Percentiles rank a stretch among this genome's conserved stretches.
Evolutionary conservation across 2,797 vertebrate species (phyloP).

Genomic region (Esox lucius): DNA sequence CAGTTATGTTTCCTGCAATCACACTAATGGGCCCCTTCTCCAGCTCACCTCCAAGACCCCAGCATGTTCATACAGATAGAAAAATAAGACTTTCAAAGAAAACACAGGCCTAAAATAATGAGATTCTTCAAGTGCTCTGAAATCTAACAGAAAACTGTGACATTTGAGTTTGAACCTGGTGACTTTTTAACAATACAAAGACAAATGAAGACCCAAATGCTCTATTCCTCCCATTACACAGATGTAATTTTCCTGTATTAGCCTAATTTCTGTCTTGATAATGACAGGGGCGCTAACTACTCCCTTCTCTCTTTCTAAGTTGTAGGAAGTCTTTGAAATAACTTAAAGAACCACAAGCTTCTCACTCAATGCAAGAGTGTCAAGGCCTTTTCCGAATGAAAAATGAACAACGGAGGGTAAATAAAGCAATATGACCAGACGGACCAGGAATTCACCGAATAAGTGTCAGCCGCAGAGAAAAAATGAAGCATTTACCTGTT

Average conservation of each 20-base stretch:
- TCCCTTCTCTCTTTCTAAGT: slow-evolving; percentile 48
- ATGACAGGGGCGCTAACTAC: slow-evolving; percentile 47
- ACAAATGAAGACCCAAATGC: slow-evolving; percentile 65
- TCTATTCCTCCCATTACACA: slow-evolving; percentile 67
- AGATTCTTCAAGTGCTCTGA: slow-evolving; percentile 75
- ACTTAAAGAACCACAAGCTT: slow-evolving; percentile 68
- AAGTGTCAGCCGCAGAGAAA: slow-evolving; percentile 83
- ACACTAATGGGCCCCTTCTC: slow-evolving; percentile 80
- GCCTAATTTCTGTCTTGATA: slow-evolving; percentile 59
- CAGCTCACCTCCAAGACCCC: slow-evolving; percentile 77
- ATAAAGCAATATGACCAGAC: slow-evolving; percentile 87
- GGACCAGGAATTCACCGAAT: slow-evolving; percentile 82
- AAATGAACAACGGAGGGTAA: slow-evolving; percentile 80
- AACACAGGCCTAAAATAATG: slow-evolving; percentile 80
- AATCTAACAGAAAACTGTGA: slow-evolving; percentile 80
- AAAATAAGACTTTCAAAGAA: slow-evolving; percentile 78
- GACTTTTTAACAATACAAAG: slow-evolving; percentile 74
- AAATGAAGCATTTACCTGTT: slow-evolving; percentile 98
- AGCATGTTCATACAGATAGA: slow-evolving; percentile 77
- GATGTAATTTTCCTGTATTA: slow-evolving; percentile 70
- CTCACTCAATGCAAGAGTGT: slow-evolving; percentile 76
- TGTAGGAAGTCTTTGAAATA: slow-evolving; percentile 65
- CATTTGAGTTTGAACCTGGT: slow-evolving; percentile 80
- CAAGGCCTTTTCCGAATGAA: slow-evolving; percentile 78
- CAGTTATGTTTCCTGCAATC: slow-evolving; percentile 73